A percentile compares a stretch with the other conserved stretches of the same genome.
Evolutionary conservation across 2,888 invertebrate species (phyloP).

Genomic region (Cremastinae sp.): DNA sequence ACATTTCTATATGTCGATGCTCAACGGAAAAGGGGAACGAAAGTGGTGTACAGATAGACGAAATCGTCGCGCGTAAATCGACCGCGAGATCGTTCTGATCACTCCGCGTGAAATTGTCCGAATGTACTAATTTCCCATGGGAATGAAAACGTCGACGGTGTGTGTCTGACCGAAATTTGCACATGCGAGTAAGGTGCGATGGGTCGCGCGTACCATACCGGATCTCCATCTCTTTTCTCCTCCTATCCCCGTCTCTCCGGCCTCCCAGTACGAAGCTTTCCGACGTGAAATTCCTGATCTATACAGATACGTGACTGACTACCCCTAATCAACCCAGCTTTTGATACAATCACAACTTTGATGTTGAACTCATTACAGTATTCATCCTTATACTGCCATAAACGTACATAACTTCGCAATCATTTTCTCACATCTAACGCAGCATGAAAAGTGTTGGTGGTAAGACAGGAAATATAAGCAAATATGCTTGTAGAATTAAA

Average conservation of each 20-base stretch:
- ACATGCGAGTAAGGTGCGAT: constrained; percentile 55
- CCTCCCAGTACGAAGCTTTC: constrained; percentile 24
- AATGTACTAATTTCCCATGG: constrained; percentile 62
- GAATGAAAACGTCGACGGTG: constrained; percentile 52
- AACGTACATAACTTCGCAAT: background rate
- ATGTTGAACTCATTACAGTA: background rate
- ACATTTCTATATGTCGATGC: constrained; percentile 1
- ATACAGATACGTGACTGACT: constrained; percentile 48
- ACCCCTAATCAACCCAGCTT: constrained; percentile 45
- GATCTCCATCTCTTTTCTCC: too few species aligned
- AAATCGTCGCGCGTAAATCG: constrained; percentile 56
- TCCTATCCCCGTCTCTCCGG: background rate
- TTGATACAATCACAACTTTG: constrained; percentile 30
- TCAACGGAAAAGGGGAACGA: background rate
- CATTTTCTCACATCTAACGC: too few species aligned
- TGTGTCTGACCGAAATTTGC: constrained; percentile 57
- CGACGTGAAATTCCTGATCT: constrained; percentile 52
- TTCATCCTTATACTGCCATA: too few species aligned
- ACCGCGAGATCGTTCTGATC: constrained; percentile 60
- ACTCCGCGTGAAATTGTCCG: constrained; percentile 63
- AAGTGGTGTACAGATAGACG: constrained; percentile 28
- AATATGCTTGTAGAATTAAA: too few species aligned
- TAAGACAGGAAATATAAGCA: too few species aligned
- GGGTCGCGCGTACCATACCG: constrained; percentile 26
- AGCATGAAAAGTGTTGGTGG: too few species aligned